Conservation (phyloP, 2,888 invertebrate genomes). For the Himalopsyche anomala region DNA sequence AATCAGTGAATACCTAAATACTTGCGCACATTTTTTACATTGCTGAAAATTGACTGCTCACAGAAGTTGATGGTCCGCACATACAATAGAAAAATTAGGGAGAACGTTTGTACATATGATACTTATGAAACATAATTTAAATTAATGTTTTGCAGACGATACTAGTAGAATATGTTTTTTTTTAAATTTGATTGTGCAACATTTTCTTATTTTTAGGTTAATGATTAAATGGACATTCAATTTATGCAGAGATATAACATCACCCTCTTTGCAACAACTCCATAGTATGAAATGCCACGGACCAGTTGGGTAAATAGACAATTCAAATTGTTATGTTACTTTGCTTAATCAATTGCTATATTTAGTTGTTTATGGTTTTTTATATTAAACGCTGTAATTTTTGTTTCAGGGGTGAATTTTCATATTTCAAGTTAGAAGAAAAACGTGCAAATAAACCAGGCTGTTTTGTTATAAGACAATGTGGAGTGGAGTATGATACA, state of each 20-base stretch:
- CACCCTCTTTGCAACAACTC: conserved; percentile 86
- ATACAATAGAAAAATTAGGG: no score
- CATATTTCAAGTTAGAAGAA: conserved; percentile 88
- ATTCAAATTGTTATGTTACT: no score
- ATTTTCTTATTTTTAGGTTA: conserved; percentile 73
- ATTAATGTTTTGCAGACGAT: no score
- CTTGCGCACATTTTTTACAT: no score
- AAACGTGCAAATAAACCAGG: conserved; percentile 86
- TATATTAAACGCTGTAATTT: conserved; percentile 47
- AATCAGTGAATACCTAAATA: no score
- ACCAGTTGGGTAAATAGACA: conserved; percentile 84
- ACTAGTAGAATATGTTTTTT: no score
- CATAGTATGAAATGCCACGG: conserved; percentile 90
- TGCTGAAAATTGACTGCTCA: no score
- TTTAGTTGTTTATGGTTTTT: conserved; percentile 44
- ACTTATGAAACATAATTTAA: no score
- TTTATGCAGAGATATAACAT: conserved; percentile 87
- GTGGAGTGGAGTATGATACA: conserved; percentile 86
- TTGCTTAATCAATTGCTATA: conserved; percentile 36
- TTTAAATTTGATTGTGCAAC: background rate
- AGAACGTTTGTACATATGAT: no score
- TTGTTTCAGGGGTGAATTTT: conserved; percentile 85
- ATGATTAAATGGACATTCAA: conserved; percentile 94
- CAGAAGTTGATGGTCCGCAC: no score
- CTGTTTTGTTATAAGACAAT: conserved; percentile 88